phyloP scores from a whole-genome alignment of 2,888 invertebrate genomes.

The Camponotus fellah region DNA sequence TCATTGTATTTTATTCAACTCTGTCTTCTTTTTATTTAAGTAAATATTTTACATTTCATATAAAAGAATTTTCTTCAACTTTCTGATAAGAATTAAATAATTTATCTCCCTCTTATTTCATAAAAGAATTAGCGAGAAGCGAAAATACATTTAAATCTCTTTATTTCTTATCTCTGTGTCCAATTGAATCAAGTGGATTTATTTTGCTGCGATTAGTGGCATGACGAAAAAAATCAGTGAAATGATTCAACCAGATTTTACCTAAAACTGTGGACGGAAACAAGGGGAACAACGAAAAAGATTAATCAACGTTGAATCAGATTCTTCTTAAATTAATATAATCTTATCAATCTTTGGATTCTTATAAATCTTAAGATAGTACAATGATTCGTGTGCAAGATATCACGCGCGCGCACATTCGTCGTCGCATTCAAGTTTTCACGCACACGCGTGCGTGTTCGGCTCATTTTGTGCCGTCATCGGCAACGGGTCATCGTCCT shows the following conservation, averaged over 20 bases:
- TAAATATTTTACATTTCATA: not conserved
- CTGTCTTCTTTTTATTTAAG: not conserved
- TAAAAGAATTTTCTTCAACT: not conserved
- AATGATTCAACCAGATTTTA: constrained; percentile 11
- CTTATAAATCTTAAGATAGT: constrained; percentile 26
- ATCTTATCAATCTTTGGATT: constrained; percentile 2
- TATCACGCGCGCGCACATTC: constrained; percentile 48
- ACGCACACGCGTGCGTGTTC: constrained; percentile 62
- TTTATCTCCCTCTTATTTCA: not conserved
- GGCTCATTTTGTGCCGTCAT: constrained; percentile 70
- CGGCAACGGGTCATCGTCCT: constrained; percentile 74
- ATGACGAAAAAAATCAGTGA: not conserved
- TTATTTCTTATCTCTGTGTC: too few species aligned
- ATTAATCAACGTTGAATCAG: not conserved
- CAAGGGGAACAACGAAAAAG: not conserved
- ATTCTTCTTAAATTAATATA: not conserved
- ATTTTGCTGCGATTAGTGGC: not conserved
- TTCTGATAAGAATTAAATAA: not conserved
- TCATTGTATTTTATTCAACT: not conserved
- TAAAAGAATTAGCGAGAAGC: not conserved
- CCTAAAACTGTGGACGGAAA: not conserved
- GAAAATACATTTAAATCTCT: not conserved
- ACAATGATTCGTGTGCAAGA: constrained; percentile 44
- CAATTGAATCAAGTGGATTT: too few species aligned
- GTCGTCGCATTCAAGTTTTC: constrained; percentile 30